Evolutionary conservation across 2,888 invertebrate genomes (phyloP).

Genomic region (Hetaerina titia): DNA sequence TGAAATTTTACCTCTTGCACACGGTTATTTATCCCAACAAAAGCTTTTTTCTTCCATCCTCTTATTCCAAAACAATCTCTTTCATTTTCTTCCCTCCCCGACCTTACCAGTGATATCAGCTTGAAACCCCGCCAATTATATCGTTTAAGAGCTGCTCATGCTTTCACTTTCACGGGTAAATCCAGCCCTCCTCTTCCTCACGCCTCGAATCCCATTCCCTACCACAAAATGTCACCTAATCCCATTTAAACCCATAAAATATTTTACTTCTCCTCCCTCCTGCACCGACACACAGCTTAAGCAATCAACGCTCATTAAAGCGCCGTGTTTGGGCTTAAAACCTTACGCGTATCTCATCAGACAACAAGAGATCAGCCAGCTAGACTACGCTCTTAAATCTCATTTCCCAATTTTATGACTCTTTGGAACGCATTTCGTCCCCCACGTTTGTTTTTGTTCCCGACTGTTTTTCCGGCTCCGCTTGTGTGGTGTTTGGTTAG

Average conservation of each 20-base stretch:
- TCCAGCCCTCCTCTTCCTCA: not conserved
- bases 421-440: not conserved
- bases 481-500: not conserved
- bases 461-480: not conserved
- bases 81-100: no score
- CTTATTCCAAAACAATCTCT: no score
- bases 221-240: not conserved
- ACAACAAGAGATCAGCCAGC: not conserved
- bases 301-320: not conserved
- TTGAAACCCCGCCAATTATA: no score
- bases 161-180: no score
- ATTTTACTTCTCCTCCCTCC: not conserved
- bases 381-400: not conserved
- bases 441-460: not conserved
- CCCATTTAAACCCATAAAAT: not conserved
- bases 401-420: constrained; percentile 11
- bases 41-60: no score
- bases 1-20: not conserved
- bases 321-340: not conserved
- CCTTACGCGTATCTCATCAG: not conserved
- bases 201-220: not conserved
- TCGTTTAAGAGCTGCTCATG: no score
- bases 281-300: not conserved
- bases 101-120: no score
- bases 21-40: not conserved